Base-by-base conservation (phyloP, 2,113 vertebrate species). In the Hyperopisus bebe region DNA sequence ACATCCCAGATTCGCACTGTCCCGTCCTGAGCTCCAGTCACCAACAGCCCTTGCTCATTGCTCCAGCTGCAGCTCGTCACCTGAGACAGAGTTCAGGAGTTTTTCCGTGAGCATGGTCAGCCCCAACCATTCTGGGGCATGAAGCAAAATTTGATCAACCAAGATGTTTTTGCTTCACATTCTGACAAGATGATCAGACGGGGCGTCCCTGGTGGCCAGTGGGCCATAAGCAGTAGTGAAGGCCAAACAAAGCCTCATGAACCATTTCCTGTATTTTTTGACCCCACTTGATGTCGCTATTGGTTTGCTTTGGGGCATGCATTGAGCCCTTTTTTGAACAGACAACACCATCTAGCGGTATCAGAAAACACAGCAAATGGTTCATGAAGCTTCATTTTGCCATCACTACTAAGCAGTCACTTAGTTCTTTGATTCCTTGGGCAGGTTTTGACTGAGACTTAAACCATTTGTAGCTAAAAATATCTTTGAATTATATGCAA, bases 31-130 rank as follows among this genome's bases (percentile, higher is more conserved):
- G 95, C 95, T 88, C 95, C 94, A 0, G 95, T 96, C 51, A 95
- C 95, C 89, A 97, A 87, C 84, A 97, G 90, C 90, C 90, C 94
- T 88, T 95, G 95, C 53, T 95, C 95, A 88, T 85, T 92, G 91
- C 92, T 96, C 96, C 96, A 97, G 86, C 89, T 93, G 92, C 95
- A 96, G 92, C 95, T 95, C 7, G 94, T 94, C 91, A 96, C 95
- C 96, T 97, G 86, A 90, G 17, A 89, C 1, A 90, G 87, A 70
- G 88, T 62, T 7, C 47, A 90, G 35, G 17, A 42, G 55, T 24
- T 50, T 44, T 27, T 27, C 10, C 51, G 7, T 46, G 5, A 62
- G 58, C 50, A 31, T 6, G 17, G 11, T 42, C 82, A 46, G 10
- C 87, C 58, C 9, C 27, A 5, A 70, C n/a, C 9, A 13, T 11